Evolutionary conservation across 2,113 vertebrate species (phyloP), one percentile per base, ranked within the genome.

Genomic region (Periophthalmodon schlosseri): DNA sequence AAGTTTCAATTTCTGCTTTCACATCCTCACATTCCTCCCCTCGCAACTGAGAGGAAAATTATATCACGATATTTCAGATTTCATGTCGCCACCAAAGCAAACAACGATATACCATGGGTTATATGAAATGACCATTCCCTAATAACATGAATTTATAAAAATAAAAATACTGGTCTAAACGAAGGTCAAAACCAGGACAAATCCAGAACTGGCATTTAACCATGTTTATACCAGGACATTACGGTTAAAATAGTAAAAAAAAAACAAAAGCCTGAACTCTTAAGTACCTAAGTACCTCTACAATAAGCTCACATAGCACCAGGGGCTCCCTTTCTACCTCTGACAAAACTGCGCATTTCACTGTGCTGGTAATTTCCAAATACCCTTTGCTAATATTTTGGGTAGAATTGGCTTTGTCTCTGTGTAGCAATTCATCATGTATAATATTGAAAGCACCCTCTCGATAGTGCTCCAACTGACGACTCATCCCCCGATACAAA

Each of bases 391-490:
- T 50, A 69, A 80, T 64, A 66, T 84, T 84, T 72, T 74, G 77
- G 72, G 8, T 57, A 39, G 84, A 85, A 85, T 78, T 69, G 80
- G 58, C 57, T 36, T 7, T 21, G 58, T 84, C 86, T 76, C 79
- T 47, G 66, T 50, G 20, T 52, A 78, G 72, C 24, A 9, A 74
- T 78, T 86, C 67, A 83, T 87, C 76, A 82, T 73, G 69, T 78
- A 71, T 82, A 79, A 79, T 81, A 81, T 69, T 80, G 50, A 69
- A 73, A 78, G 58, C 56, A 67, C 56, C 74, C 82, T 65, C 77
- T 68, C 66, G 77, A 79, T 44, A 65, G 68, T 49, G 63, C 36
- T 85, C 39, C 16, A 36, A 72, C 34, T 33, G 54, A 73, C 67
- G 65, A 72, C 76, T 76, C 75, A 72, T 79, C 70, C 52, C 67